These are phyloP conservation scores for Gisinianus flammeolus DNA, from an alignment of 2,888 invertebrate species.

Conservation along the genomic window DNA sequence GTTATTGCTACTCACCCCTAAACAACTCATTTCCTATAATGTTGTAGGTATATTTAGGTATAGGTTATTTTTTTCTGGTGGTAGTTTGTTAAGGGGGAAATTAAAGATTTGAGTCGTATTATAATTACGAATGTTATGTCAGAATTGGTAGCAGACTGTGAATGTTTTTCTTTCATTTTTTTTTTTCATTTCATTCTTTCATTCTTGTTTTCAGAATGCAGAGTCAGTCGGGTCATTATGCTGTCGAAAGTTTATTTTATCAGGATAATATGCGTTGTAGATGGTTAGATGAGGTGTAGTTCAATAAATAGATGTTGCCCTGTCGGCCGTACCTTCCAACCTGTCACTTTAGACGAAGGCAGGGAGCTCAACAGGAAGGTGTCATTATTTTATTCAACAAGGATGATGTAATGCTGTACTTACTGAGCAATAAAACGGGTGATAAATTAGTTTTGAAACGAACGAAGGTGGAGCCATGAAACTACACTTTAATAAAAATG, in stretches of 20 bases:
- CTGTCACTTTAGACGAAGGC: background rate
- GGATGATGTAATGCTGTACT: constrained; percentile 34
- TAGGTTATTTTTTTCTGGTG: too few species aligned
- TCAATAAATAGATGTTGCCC: constrained; percentile 22
- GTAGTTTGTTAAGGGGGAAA: too few species aligned
- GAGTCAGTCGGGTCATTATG: constrained; percentile 15
- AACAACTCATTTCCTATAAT: too few species aligned
- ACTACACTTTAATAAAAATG: background rate
- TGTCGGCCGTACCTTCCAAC: background rate
- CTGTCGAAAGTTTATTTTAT: constrained; percentile 13
- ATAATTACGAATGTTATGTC: too few species aligned
- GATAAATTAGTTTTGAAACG: constrained; percentile 33
- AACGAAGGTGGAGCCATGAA: constrained; percentile 26
- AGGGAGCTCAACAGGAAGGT: constrained; percentile 25
- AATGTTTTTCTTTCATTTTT: too few species aligned
- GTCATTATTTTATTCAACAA: constrained; percentile 27
- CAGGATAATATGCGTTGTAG: constrained; percentile 24
- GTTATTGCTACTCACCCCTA: too few species aligned
- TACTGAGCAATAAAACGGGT: constrained; percentile 21
- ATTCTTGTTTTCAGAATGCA: too few species aligned
- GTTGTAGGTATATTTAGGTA: too few species aligned
- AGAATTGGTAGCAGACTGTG: too few species aligned
- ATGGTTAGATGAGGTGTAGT: constrained; percentile 1
- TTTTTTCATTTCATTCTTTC: too few species aligned
- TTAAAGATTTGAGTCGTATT: too few species aligned